These are phyloP conservation scores for Beris morrisii DNA, from an alignment of 2,888 invertebrate genomes.

Conservation along the genomic window DNA sequence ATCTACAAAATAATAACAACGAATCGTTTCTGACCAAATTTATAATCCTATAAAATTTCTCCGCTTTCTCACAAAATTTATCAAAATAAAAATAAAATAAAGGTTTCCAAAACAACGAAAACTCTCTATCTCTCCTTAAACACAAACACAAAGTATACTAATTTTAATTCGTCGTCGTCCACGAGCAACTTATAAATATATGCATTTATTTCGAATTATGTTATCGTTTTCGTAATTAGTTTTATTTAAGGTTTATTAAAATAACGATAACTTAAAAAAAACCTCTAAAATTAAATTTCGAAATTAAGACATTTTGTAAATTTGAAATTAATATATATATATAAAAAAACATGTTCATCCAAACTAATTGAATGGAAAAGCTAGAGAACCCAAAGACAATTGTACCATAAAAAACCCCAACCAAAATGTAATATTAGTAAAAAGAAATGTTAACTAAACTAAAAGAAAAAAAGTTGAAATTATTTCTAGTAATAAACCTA, in stretches of 20 bases:
- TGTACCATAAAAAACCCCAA: slow-evolving; percentile 30
- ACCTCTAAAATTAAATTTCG: slow-evolving; percentile 1
- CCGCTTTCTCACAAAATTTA: background rate
- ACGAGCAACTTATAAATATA: background rate
- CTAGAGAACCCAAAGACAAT: slow-evolving; percentile 44
- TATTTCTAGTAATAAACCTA: slow-evolving; percentile 17
- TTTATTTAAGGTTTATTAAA: background rate
- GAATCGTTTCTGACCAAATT: background rate
- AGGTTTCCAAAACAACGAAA: slow-evolving; percentile 44
- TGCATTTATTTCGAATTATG: background rate
- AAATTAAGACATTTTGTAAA: slow-evolving; percentile 34
- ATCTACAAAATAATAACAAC: too few relatives aligned
- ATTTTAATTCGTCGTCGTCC: slow-evolving; percentile 23
- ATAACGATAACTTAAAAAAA: slow-evolving; percentile 20
- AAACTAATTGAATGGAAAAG: slow-evolving; percentile 31
- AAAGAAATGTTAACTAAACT: slow-evolving; percentile 1
- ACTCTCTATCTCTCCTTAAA: slow-evolving; percentile 21
- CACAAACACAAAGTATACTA: background rate
- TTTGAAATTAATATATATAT: slow-evolving; percentile 14
- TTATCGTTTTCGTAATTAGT: background rate
- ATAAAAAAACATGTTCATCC: slow-evolving; percentile 25
- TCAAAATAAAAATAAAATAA: slow-evolving; percentile 35
- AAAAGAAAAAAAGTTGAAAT: slow-evolving; percentile 14
- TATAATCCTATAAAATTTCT: background rate
- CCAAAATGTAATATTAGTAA: slow-evolving; percentile 10